phyloP scores from a whole-genome alignment of 2,113 vertebrate genomes.

The Mustelus asterias region DNA sequence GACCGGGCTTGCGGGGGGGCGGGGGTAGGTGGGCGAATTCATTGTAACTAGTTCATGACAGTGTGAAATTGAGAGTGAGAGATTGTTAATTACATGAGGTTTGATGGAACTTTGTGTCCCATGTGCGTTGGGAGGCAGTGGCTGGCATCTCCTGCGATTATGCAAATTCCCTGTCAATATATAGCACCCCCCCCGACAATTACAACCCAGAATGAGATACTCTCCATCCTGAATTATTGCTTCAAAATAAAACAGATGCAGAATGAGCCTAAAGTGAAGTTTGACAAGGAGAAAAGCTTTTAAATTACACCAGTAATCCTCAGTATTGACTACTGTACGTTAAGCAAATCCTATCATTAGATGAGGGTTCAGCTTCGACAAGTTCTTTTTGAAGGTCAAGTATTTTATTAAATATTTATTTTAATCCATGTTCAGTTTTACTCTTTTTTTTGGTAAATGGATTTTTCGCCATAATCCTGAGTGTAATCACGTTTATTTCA shows the following conservation, averaged over 20 bases:
- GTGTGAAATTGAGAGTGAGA: background rate
- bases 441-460: background rate
- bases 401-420: slow-evolving; percentile 2
- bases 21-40: too few relatives aligned
- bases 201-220: background rate
- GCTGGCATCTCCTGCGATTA: background rate
- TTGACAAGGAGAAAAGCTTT: background rate
- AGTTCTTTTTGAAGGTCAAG: slow-evolving; percentile 24
- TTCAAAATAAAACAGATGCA: background rate
- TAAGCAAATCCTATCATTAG: slow-evolving; percentile 22
- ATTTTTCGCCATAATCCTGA: slow-evolving; percentile 8
- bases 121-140: background rate
- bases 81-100: slow-evolving; percentile 5
- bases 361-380: background rate
- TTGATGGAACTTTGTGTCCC: background rate
- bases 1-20: background rate
- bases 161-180: background rate
- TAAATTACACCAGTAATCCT: background rate
- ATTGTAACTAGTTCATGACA: background rate
- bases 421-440: background rate
- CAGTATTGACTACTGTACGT: background rate
- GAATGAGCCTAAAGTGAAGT: background rate
- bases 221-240: background rate
- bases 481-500: slow-evolving; percentile 17
- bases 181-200: background rate